Conservation (phyloP, 2,888 invertebrate species). For the Temnothorax unifasciatus region DNA sequence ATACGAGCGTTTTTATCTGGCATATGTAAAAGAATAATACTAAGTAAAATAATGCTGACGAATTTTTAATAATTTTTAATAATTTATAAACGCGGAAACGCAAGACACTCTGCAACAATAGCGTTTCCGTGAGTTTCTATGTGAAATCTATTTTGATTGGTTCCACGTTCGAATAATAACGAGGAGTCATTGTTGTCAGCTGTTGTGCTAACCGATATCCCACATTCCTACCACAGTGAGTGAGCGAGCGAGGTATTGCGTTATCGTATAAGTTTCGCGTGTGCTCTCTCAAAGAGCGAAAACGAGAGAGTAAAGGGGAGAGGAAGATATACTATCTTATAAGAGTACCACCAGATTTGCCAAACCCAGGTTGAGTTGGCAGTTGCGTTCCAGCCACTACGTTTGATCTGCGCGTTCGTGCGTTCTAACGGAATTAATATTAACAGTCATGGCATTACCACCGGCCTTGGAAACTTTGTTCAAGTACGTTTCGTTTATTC, state of each 20-base stretch:
- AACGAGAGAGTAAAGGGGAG: too few species aligned
- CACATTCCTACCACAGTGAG: neutral
- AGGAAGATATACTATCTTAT: too few species aligned
- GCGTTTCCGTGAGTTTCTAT: neutral
- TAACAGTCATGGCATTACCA: slow-evolving; percentile 77
- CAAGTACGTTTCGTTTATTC: slow-evolving; percentile 69
- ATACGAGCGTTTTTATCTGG: neutral
- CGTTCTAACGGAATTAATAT: neutral
- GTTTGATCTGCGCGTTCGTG: neutral
- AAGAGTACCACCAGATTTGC: too few species aligned
- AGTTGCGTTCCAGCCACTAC: neutral
- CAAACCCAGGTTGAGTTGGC: neutral
- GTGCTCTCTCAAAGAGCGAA: too few species aligned
- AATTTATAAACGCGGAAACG: neutral
- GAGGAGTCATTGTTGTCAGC: too few species aligned
- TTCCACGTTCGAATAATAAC: neutral
- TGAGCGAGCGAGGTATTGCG: neutral
- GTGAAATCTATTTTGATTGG: neutral
- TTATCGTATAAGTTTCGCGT: neutral
- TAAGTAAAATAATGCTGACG: neutral
- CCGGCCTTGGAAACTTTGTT: slow-evolving; percentile 77
- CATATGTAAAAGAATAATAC: neutral
- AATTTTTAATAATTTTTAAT: neutral
- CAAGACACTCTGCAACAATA: neutral
- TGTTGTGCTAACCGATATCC: neutral